Percentiles rank a stretch among this genome's conserved stretches.
Evolutionary conservation across 2,888 invertebrate genomes (phyloP).

Genomic region (Cabera pusaria): DNA sequence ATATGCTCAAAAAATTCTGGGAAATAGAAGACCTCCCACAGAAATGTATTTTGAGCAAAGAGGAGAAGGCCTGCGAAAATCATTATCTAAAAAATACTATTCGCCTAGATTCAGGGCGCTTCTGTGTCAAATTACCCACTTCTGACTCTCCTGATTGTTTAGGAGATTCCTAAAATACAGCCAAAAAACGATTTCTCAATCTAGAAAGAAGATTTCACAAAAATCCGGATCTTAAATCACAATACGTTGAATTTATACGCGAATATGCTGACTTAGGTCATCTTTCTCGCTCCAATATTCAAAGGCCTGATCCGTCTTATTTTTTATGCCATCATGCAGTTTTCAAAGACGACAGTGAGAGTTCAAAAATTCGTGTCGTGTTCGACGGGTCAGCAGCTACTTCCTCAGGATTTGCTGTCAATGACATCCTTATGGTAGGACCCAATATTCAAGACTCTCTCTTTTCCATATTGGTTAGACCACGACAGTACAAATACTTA

Average conservation of each 20-base stretch:
- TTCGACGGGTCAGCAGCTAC: slow-evolving; percentile 1
- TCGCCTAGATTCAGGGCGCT: slow-evolving; percentile 24
- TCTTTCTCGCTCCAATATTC: slow-evolving; percentile 2
- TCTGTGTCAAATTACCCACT: slow-evolving; percentile 20
- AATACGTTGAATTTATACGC: slow-evolving; percentile 23
- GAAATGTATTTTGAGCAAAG: slow-evolving; percentile 10
- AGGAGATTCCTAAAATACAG: not conserved
- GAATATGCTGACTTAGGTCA: slow-evolving; percentile 24
- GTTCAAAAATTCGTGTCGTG: slow-evolving; percentile 5
- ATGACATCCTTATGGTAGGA: not conserved
- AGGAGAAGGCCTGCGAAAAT: no score
- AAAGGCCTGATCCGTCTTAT: no score
- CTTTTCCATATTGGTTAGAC: not conserved
- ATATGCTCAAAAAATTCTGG: slow-evolving; percentile 5
- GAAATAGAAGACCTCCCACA: slow-evolving; percentile 19
- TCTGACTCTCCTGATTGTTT: no score
- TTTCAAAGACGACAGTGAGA: no score
- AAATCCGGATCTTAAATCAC: slow-evolving; percentile 20
- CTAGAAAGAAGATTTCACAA: not conserved
- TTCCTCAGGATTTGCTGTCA: no score
- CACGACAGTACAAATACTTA: not conserved
- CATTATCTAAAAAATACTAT: no score
- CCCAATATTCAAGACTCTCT: not conserved
- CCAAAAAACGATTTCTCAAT: not conserved
- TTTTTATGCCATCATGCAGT: no score